phyloP scores from a whole-genome alignment of 2,113 vertebrate genomes.

The Aepyceros melampus region DNA sequence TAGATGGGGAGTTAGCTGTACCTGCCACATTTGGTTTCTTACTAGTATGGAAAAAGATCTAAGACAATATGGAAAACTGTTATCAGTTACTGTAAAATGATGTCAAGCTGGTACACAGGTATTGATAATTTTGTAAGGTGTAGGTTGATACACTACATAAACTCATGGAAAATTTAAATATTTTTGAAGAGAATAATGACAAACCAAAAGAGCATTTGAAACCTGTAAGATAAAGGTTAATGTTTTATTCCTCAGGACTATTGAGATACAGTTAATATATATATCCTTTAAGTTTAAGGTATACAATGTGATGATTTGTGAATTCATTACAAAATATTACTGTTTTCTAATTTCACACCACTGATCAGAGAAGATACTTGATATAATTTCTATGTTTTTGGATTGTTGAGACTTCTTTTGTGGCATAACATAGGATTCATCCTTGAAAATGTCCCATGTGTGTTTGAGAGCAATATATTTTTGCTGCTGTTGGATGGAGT shows the following conservation, averaged over 20 bases:
- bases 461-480: background rate
- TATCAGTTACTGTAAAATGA: background rate
- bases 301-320: background rate
- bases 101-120: background rate
- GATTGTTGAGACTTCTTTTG: background rate
- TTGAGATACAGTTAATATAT: background rate
- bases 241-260: background rate
- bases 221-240: background rate
- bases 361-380: background rate
- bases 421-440: background rate
- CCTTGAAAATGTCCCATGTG: background rate
- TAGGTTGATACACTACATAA: background rate
- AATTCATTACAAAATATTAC: background rate
- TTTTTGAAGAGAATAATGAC: background rate
- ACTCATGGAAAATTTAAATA: background rate
- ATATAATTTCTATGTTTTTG: background rate
- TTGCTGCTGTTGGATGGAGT: background rate
- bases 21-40: background rate
- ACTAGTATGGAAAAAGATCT: background rate
- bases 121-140: background rate
- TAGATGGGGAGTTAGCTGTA: background rate
- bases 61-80: background rate
- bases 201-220: background rate
- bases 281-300: background rate
- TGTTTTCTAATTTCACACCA: background rate